Conservation (phyloP, 2,113 vertebrate species). For the Lucifuga dentata region DNA sequence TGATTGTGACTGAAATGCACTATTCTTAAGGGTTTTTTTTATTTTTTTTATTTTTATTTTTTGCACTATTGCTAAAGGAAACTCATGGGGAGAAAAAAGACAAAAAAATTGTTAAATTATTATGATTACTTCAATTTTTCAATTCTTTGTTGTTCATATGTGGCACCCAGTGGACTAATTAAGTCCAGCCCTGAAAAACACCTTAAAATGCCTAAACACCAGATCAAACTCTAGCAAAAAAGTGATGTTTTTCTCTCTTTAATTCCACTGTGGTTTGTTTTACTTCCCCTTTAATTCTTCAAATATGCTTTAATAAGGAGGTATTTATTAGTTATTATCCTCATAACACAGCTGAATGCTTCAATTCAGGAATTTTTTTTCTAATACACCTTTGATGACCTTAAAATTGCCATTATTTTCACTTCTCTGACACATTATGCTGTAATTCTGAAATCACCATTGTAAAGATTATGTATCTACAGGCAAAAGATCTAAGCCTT, state of each 20-base stretch:
- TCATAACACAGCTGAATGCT: conserved; percentile 6
- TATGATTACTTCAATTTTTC: conserved; percentile 19
- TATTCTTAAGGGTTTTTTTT: conserved; percentile 63
- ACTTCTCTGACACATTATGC: no score
- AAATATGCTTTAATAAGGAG: conserved; percentile 25
- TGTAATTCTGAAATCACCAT: no score
- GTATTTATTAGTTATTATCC: conserved; percentile 30
- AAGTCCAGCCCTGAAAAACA: conserved; percentile 31
- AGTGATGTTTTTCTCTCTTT: conserved; percentile 29
- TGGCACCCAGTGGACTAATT: conserved; percentile 52
- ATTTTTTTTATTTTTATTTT: no score
- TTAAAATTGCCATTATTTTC: no score
- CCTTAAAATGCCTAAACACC: conserved; percentile 27
- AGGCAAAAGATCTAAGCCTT: no score
- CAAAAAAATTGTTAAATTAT: conserved; percentile 21
- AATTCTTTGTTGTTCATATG: conserved; percentile 59
- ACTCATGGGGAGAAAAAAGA: conserved; percentile 14
- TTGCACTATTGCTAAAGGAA: conserved; percentile 67
- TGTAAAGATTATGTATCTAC: no score
- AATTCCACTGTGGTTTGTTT: conserved; percentile 16
- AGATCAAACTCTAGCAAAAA: conserved; percentile 37
- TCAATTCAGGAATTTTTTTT: background rate
- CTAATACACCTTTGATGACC: no score
- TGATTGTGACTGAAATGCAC: conserved; percentile 51
- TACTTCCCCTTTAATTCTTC: conserved; percentile 11